phyloP scores from a whole-genome alignment of 2,888 invertebrate genomes.

The Bimastos eiseni region DNA sequence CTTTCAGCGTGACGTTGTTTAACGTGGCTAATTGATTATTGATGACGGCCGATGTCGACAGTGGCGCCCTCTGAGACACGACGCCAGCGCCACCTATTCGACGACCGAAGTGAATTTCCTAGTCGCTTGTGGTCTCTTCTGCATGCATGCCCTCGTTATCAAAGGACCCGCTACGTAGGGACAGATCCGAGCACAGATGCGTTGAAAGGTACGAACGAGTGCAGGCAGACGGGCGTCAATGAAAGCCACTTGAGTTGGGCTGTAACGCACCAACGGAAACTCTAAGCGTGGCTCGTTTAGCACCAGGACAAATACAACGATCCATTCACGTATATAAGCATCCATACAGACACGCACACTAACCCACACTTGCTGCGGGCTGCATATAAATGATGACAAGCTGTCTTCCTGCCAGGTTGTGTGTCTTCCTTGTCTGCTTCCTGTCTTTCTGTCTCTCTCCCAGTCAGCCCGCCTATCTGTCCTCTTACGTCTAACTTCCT shows the following conservation, averaged over 20 bases:
- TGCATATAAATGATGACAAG: background rate
- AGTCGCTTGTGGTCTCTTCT: background rate
- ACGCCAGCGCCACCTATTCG: slow-evolving; percentile 6
- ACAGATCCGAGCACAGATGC: background rate
- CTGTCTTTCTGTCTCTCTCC: no score
- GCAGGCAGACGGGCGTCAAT: background rate
- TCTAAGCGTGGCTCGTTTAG: background rate
- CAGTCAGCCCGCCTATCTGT: no score
- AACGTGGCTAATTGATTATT: slow-evolving; percentile 13
- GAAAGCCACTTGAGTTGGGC: background rate
- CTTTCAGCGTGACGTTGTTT: background rate
- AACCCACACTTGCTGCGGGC: background rate
- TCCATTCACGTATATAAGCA: no score
- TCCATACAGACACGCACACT: background rate
- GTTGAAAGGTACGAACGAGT: background rate
- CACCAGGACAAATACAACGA: background rate
- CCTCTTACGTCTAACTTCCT: no score
- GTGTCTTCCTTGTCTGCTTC: no score
- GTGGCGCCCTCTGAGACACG: slow-evolving; percentile 4
- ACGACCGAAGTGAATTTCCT: background rate
- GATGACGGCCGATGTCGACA: background rate
- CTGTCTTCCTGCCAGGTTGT: no score
- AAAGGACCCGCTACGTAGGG: background rate
- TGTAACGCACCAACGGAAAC: background rate
- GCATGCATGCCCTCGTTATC: background rate